A percentile compares a stretch with the other conserved stretches of the same genome.
Evolutionary conservation across 1,140 invertebrate species (phyloP).

Genomic region (Drosophila oshimai): DNA sequence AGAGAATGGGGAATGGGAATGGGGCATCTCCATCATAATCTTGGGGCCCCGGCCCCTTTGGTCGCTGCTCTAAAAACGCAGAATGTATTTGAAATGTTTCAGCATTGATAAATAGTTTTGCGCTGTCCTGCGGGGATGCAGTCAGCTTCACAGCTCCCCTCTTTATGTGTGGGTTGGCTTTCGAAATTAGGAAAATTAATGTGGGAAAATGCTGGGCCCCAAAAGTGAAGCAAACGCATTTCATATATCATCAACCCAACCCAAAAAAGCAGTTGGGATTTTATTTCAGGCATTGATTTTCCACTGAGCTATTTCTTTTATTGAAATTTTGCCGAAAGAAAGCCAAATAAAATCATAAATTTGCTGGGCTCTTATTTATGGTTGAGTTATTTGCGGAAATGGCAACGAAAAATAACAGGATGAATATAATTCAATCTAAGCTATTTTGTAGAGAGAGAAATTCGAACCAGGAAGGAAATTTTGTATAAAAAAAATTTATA

Average conservation of each 20-base stretch:
- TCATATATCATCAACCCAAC: conserved; percentile 61
- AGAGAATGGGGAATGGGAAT: conserved; percentile 3
- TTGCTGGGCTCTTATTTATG: conserved; percentile 13
- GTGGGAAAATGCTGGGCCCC: conserved; percentile 72
- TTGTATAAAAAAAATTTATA: too few relatives aligned
- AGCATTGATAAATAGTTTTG: conserved; percentile 82
- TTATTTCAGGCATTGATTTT: conserved; percentile 37
- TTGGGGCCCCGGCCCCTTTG: background rate
- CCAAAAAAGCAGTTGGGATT: conserved; percentile 2
- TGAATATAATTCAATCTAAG: conserved; percentile 5
- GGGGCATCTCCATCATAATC: conserved; percentile 67
- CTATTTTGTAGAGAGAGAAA: background rate
- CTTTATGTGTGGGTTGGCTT: conserved; percentile 45
- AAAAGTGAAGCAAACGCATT: conserved; percentile 66
- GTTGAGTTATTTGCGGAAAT: conserved; percentile 20
- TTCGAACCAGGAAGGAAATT: background rate
- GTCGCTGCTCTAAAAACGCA: conserved; percentile 51
- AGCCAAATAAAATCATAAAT: conserved; percentile 38
- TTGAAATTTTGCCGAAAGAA: conserved; percentile 12
- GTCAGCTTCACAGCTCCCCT: background rate
- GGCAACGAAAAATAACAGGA: conserved; percentile 30
- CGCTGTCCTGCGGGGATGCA: conserved; percentile 54
- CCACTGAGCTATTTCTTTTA: conserved; percentile 32
- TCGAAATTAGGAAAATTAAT: conserved; percentile 82
- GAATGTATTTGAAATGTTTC: conserved; percentile 81